phyloP scores from a whole-genome alignment of 2,888 invertebrate genomes.

The Pristionchus fissidentatus region DNA sequence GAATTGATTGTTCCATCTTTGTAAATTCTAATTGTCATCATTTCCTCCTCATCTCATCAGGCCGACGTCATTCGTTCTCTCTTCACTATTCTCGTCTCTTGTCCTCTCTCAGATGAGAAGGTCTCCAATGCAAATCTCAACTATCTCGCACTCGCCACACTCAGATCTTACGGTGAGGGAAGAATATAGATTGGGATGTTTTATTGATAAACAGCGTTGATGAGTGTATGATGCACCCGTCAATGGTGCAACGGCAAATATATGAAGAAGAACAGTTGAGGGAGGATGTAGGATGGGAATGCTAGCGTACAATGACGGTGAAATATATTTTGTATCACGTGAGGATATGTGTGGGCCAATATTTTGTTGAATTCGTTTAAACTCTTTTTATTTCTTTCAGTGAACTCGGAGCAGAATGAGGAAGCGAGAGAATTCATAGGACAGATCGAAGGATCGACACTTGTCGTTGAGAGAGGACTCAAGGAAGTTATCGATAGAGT shows the following conservation, averaged over 20 bases:
- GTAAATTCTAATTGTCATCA: background rate
- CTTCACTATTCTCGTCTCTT: slow-evolving; percentile 23
- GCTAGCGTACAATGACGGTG: no score
- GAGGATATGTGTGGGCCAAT: no score
- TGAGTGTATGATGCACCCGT: no score
- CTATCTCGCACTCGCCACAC: background rate
- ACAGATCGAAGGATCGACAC: background rate
- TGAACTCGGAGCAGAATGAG: background rate
- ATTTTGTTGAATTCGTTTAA: no score
- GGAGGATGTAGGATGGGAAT: no score
- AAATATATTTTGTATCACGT: no score
- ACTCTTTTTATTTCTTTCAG: background rate
- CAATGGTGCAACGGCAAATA: no score
- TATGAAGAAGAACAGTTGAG: no score
- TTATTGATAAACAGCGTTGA: no score
- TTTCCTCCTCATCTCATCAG: background rate
- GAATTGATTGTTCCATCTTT: background rate
- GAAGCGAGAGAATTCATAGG: background rate
- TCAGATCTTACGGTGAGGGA: slow-evolving; percentile 9
- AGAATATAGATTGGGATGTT: background rate
- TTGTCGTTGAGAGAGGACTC: background rate
- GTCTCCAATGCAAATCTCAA: slow-evolving; percentile 1
- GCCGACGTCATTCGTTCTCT: slow-evolving; percentile 4
- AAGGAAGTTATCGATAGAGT: slow-evolving; percentile 1
- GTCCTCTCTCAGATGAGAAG: slow-evolving; percentile 30